phyloP scores from a whole-genome alignment of 2,113 vertebrate species.

The Eira barbara region DNA sequence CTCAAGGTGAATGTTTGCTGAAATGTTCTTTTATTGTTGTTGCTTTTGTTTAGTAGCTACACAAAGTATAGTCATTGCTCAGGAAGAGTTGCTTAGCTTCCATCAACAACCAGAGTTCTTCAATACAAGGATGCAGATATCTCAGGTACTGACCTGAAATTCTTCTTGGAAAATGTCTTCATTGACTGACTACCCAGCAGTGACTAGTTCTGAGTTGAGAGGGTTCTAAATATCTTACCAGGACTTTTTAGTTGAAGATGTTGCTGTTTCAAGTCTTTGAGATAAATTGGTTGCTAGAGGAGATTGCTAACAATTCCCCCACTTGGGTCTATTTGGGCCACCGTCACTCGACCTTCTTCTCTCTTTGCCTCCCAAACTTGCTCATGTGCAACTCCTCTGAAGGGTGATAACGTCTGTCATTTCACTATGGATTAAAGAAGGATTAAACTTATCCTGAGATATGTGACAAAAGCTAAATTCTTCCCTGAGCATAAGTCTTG shows the following conservation, averaged over 20 bases:
- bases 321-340: neutral
- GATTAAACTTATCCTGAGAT: neutral
- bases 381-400: neutral
- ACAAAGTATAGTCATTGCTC: neutral
- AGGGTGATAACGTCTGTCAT: neutral
- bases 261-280: neutral
- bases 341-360: neutral
- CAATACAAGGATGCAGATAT: neutral
- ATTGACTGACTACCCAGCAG: neutral
- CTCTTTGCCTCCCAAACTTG: neutral
- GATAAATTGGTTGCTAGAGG: neutral
- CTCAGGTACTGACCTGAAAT: neutral
- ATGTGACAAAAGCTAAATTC: neutral
- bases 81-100: neutral
- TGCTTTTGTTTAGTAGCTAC: neutral
- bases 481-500: neutral
- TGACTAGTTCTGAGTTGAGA: neutral
- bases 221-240: neutral
- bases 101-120: neutral
- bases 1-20: neutral
- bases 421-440: neutral
- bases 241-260: neutral
- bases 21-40: neutral
- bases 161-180: neutral
- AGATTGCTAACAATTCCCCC: neutral